phyloP scores from a whole-genome alignment of 2,797 vertebrate species.

The Glossophaga mutica region DNA sequence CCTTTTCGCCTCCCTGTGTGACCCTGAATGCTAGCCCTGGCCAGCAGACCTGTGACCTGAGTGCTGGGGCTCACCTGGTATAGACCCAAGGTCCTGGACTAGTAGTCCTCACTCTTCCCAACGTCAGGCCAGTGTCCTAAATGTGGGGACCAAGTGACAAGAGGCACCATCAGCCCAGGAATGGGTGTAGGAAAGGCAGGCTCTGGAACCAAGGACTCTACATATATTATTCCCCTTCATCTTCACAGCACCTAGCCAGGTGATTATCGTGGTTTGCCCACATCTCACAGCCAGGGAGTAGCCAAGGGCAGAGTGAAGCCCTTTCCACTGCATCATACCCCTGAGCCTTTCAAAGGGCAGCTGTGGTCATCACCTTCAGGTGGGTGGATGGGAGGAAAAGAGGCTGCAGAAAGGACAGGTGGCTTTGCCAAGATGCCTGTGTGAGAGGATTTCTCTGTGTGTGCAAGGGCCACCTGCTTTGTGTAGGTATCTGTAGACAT shows the following conservation, averaged over 20 bases:
- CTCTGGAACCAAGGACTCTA: neutral
- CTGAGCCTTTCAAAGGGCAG: neutral
- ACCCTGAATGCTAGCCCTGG: neutral
- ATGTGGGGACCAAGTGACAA: neutral
- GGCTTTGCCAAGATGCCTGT: neutral
- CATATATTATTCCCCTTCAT: neutral
- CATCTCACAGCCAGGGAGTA: neutral
- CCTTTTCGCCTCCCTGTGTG: neutral
- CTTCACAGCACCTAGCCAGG: neutral
- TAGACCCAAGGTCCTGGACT: neutral
- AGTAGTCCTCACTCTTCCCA: neutral
- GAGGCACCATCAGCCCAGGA: neutral
- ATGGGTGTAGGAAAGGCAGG: neutral
- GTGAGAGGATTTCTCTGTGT: neutral
- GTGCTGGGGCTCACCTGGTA: neutral
- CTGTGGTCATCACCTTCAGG: neutral
- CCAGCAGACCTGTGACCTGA: neutral
- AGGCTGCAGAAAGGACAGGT: neutral
- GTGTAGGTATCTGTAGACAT: neutral
- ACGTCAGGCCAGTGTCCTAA: neutral
- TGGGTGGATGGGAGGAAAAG: neutral
- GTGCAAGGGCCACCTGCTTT: neutral
- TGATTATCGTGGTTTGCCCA: neutral
- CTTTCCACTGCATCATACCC: neutral
- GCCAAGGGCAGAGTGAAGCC: neutral